These are phyloP conservation scores for Phyllotis vaccarum DNA, from an alignment of 2,797 vertebrate species.

Conservation along the genomic window DNA sequence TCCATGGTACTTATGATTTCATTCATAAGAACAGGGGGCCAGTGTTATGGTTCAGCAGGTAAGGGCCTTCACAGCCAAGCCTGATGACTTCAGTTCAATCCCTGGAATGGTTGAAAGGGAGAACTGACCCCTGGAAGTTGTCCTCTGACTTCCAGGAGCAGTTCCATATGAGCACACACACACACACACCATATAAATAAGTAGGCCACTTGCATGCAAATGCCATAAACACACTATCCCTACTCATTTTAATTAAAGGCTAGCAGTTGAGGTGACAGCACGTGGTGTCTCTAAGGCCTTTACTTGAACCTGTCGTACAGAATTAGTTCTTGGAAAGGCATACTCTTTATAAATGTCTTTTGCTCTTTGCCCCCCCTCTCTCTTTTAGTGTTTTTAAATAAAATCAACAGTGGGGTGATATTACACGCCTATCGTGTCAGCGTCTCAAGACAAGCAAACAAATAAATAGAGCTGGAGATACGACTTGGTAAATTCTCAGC, in stretches of 20 bases:
- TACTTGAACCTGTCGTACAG: neutral
- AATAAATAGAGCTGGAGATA: neutral
- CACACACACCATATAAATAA: neutral
- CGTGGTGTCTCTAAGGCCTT: neutral
- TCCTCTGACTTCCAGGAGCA: neutral
- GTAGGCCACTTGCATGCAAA: neutral
- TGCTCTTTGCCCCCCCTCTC: neutral
- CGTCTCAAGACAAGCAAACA: neutral
- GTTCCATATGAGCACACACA: neutral
- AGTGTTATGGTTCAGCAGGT: neutral
- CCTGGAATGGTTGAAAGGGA: neutral
- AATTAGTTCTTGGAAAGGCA: neutral
- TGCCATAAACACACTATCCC: neutral
- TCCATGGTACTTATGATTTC: slow-evolving; percentile 13
- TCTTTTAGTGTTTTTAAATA: neutral
- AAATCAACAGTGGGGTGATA: neutral
- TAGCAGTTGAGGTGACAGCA: neutral
- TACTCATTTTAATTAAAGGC: neutral
- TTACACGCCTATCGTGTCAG: neutral
- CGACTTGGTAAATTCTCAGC: neutral
- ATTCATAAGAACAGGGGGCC: slow-evolving; percentile 26
- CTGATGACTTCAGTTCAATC: neutral
- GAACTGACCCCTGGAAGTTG: neutral
- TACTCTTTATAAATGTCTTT: neutral
- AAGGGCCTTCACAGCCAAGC: neutral